Base-by-base conservation (phyloP, 2,113 vertebrate species). In the Muscicapa adusta region DNA sequence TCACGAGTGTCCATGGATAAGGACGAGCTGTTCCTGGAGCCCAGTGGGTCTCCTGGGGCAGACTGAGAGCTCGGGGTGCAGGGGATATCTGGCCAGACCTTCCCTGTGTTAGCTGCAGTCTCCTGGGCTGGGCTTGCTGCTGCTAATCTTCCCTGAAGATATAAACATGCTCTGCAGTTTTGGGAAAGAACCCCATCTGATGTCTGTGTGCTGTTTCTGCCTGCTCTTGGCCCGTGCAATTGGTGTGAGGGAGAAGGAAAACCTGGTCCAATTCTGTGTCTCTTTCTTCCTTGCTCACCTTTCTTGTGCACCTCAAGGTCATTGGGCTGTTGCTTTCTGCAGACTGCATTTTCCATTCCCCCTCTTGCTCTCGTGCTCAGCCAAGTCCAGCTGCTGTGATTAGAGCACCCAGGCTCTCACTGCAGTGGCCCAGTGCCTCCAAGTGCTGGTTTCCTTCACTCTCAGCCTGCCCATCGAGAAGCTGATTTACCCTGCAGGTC, bases 231-330 rank as follows among this genome's bases (percentile, higher is more conserved):
- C 26, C 12, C 17, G 16, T 54, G 50, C 9, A 8, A 3, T 12
- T 75, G 12, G 34, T 57, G 61, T 0, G 0, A 53, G 31, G 40
- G 45, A 74, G 73, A 60, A 63, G 16, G 14, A 50, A 70, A 71
- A 62, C 12, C 4, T 23, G 26, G 54, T 33, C 31, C 7, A 7
- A 16, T 66, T 77, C 28, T 40, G 8, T 54, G 10, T 62, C 33
- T 54, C 31, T 26, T 65, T 45, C 36, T 88, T 54, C 60, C 72
- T 84, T 33, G 50, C 45, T 36, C 66, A 60, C 71, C 53, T 89
- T 88, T 62, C 53, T 31, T 25, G 14, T 42, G 13, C 50, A 34
- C 58, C 54, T 93, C 88, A 96, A 95, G 92, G 90, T 92, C 89
- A 79, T 15, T 5, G 4, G 51, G 67, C 60, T 63, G 73, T 86